Base-by-base conservation (phyloP, 2,797 vertebrate genomes). In the Myiotriccus ornatus region DNA sequence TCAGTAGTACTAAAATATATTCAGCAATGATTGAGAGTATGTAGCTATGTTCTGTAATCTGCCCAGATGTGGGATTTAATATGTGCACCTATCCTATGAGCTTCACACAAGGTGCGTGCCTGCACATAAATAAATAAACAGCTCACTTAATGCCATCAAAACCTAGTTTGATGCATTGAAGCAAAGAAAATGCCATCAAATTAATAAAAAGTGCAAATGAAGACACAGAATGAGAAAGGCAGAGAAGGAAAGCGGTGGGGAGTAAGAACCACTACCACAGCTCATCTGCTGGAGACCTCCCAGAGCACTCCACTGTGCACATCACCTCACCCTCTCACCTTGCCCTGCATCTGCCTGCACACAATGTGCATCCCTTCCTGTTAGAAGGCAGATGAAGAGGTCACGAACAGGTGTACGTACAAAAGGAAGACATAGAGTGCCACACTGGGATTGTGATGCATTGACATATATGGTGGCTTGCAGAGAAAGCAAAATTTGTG, bases 231-330 rank as follows among this genome's bases (percentile, higher is more conserved):
- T 50, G 67, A 76, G n/a, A 67, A 83, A 39, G 27, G 28, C 12
- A 84, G n/a, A 65, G 28, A 56, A 46, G 10, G 21, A 18, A 81
- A 79, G 8, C 0, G 12, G 10, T 1, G 1, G 3, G 5, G 5
- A 25, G 8, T 7, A 47, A 73, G 28, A 70, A 16, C 2, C 9
- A 28, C 25, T 65, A 25, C 24, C 18, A 49, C 0, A 3, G 14
- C 3, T 25, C 13, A 19, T 44, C 28, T 59, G 15, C 18, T 53
- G 19, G n/a, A 49, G 34, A 39, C 18, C 12, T 80, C 39, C 16
- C 16, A 57, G 22, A 53, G 25, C 17, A n/a, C 12, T 47, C 35
- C 14, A 5, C 22, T 47, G 30, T n/a, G 13, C 25, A 7, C 0
- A 9, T 12, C 22, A 68, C 6, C 5, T 12, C 22, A 68, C 6